A percentile compares a stretch with the other conserved stretches of the same genome.
Conservation (phyloP, 2,888 invertebrate species). For the Piscicola geometra region DNA sequence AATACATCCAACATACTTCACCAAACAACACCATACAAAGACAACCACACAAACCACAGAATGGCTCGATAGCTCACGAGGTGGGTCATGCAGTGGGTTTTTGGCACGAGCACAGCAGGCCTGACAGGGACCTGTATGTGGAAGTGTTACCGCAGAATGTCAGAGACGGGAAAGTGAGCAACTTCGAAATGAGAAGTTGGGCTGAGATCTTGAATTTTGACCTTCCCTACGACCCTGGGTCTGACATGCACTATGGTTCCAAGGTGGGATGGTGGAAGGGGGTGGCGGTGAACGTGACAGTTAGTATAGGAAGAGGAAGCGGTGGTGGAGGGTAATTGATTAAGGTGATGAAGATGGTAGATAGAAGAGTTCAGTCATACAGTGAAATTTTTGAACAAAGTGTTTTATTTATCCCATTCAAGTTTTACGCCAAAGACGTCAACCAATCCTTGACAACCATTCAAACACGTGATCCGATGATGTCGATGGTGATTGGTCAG, state of each 20-base stretch:
- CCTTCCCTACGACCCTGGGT: constrained; percentile 52
- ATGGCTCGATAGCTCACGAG: constrained; percentile 51
- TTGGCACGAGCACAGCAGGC: constrained; percentile 54
- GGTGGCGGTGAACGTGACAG: neutral
- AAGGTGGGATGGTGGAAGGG: constrained; percentile 43
- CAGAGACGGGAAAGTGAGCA: constrained; percentile 47
- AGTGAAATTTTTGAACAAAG: neutral
- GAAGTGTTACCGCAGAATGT: constrained; percentile 47
- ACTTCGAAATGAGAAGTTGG: constrained; percentile 50
- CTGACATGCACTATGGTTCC: constrained; percentile 53
- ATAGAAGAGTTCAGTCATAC: no score
- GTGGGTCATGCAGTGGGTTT: constrained; percentile 53
- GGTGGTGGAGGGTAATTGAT: no score
- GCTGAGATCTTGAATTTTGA: constrained; percentile 48
- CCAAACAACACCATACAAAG: no score
- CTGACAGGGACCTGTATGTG: constrained; percentile 49
- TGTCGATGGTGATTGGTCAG: constrained; percentile 51
- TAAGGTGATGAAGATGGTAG: no score
- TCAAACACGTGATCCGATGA: constrained; percentile 47
- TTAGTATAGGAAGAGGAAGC: no score
- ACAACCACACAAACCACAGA: no score
- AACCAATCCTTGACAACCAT: constrained; percentile 45
- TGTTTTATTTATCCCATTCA: neutral
- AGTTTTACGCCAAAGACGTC: constrained; percentile 44
- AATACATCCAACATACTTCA: neutral